Evolutionary conservation across 2,113 vertebrate genomes (phyloP).

Genomic region (Aphelocoma coerulescens): DNA sequence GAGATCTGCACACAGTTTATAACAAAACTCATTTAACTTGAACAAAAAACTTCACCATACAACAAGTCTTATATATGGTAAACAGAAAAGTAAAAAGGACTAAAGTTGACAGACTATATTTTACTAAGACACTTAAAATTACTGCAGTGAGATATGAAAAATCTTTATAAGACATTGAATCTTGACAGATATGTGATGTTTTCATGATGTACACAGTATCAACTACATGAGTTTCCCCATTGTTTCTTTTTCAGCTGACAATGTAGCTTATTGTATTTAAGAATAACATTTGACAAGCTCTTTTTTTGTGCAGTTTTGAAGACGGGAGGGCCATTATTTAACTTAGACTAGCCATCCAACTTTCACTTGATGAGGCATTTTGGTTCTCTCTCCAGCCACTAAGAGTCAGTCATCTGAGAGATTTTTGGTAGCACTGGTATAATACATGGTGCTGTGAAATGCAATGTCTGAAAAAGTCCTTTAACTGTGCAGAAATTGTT

Average conservation of each 20-base stretch:
- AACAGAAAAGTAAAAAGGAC: neutral
- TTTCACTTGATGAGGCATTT: neutral
- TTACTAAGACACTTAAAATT: neutral
- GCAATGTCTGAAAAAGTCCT: neutral
- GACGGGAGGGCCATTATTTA: neutral
- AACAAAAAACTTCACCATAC: conserved; percentile 25
- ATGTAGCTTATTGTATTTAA: neutral
- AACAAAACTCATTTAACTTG: conserved; percentile 66
- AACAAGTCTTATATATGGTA: neutral
- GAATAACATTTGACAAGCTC: neutral
- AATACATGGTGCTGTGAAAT: neutral
- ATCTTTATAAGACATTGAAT: neutral
- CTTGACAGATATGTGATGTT: neutral
- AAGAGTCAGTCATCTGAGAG: neutral
- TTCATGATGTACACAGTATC: neutral
- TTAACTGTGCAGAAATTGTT: neutral
- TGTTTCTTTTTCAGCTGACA: neutral
- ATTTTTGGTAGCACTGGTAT: neutral
- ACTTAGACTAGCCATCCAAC: neutral
- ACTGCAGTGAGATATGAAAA: neutral
- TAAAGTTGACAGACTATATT: neutral
- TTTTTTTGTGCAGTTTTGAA: neutral
- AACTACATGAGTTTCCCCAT: neutral
- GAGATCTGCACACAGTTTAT: conserved; percentile 66
- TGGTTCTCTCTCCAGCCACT: neutral